These are phyloP conservation scores for Phanerotoma sp. DNA, from an alignment of 2,888 invertebrate genomes.

Conservation along the genomic window DNA sequence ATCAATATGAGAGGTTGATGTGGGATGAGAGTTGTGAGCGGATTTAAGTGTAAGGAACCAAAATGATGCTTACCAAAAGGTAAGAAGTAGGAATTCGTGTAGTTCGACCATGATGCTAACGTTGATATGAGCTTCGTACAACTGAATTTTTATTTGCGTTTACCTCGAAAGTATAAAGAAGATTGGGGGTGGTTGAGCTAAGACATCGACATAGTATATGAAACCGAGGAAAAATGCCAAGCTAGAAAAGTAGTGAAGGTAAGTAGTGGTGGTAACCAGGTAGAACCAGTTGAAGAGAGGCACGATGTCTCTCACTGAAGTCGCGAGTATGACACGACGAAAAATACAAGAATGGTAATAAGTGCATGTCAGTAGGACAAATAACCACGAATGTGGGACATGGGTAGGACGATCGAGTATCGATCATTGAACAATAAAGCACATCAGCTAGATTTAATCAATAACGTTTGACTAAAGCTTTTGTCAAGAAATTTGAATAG, in stretches of 20 bases:
- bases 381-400: conserved; percentile 29
- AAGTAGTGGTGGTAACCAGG: conserved; percentile 8
- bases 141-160: conserved; percentile 34
- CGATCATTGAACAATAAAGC: conserved; percentile 24
- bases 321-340: conserved; percentile 15
- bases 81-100: conserved; percentile 39
- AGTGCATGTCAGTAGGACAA: conserved; percentile 26
- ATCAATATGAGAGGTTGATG: too few species aligned
- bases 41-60: too few species aligned
- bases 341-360: conserved; percentile 16
- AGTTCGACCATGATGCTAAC: conserved; percentile 40
- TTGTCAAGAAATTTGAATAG: too few species aligned
- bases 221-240: conserved; percentile 7
- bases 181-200: conserved; percentile 7
- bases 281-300: conserved; percentile 15
- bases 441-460: not conserved
- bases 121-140: conserved; percentile 22
- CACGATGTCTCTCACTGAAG: conserved; percentile 13
- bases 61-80: conserved; percentile 36
- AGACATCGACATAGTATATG: conserved; percentile 11
- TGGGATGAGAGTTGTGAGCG: too few species aligned
- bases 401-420: conserved; percentile 32
- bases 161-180: conserved; percentile 17
- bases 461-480: too few species aligned
- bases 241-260: conserved; percentile 20